Conservation (phyloP, 1,140 invertebrate genomes). For the Drosophila lacertosa region DNA sequence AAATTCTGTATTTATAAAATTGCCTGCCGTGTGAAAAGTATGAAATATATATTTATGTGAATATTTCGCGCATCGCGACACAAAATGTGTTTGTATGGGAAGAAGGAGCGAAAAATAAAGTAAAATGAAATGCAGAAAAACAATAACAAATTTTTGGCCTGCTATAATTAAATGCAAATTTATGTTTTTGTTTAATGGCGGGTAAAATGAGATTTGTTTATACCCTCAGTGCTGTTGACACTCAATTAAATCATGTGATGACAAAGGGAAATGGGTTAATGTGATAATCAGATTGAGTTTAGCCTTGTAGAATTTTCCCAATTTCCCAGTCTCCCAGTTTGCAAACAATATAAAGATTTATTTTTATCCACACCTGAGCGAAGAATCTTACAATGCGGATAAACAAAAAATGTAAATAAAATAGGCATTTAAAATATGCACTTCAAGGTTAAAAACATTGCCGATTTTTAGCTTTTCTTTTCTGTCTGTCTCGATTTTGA, state of each 20-base stretch:
- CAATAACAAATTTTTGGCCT: slow-evolving; percentile 49
- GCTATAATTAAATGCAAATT: slow-evolving; percentile 51
- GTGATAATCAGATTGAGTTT: slow-evolving; percentile 10
- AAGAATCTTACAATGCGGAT: slow-evolving; percentile 30
- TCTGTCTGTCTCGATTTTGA: slow-evolving; percentile 29
- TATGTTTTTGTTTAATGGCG: slow-evolving; percentile 36
- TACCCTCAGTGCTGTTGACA: slow-evolving; percentile 29
- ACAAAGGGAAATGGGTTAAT: slow-evolving; percentile 66
- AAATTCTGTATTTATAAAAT: slow-evolving; percentile 14
- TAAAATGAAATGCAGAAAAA: slow-evolving; percentile 30
- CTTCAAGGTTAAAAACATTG: slow-evolving; percentile 41
- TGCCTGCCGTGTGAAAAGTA: slow-evolving; percentile 55
- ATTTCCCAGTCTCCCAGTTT: slow-evolving; percentile 1
- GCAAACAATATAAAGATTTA: neutral
- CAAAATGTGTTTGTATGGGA: slow-evolving; percentile 45
- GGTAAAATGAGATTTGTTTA: slow-evolving; percentile 18
- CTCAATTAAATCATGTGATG: slow-evolving; percentile 49
- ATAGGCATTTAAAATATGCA: slow-evolving; percentile 32
- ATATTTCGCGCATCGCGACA: slow-evolving; percentile 47
- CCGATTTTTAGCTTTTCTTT: slow-evolving; percentile 36
- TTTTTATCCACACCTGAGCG: neutral
- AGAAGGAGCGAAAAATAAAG: slow-evolving; percentile 6
- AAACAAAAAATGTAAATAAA: neutral
- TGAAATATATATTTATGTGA: slow-evolving; percentile 9
- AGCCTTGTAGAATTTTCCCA: slow-evolving; percentile 21